Evolutionary conservation across 2,888 invertebrate species (phyloP).

Genomic region (Cerceris rybyensis): DNA sequence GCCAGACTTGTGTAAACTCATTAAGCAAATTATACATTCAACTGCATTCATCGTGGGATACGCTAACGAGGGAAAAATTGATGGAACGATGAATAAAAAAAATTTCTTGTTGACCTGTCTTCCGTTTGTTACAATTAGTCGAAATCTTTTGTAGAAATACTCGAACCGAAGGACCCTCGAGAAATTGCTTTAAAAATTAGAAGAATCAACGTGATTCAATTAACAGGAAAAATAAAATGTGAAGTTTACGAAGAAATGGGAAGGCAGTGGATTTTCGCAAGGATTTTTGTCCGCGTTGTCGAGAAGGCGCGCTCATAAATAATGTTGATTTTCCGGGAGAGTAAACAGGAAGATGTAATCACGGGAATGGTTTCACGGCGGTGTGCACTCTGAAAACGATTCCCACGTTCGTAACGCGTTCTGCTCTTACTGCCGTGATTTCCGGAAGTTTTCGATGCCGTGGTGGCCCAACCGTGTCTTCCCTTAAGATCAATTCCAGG

Average conservation of each 20-base stretch:
- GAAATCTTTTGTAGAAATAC: too few relatives aligned
- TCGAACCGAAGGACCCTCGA: too few relatives aligned
- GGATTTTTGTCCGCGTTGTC: not conserved
- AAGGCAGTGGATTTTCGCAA: not conserved
- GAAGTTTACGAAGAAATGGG: not conserved
- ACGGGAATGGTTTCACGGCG: constrained; percentile 61
- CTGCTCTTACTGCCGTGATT: constrained; percentile 44
- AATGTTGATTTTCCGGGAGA: constrained; percentile 67
- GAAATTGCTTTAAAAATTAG: too few relatives aligned
- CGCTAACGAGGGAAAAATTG: not conserved
- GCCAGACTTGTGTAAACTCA: not conserved
- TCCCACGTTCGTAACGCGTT: constrained; percentile 68
- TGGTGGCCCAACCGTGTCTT: constrained; percentile 17
- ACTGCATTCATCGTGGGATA: not conserved
- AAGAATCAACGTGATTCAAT: not conserved
- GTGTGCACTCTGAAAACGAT: constrained; percentile 61
- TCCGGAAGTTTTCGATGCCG: constrained; percentile 48
- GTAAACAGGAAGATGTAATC: constrained; percentile 63
- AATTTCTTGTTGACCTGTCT: too few relatives aligned
- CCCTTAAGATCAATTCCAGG: constrained; percentile 18
- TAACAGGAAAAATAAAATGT: not conserved
- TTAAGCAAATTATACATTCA: not conserved
- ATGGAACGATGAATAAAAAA: not conserved
- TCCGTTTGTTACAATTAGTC: too few relatives aligned
- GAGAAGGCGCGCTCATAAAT: constrained; percentile 53